Evolutionary conservation across 2,888 invertebrate genomes (phyloP), one percentile per base, ranked within the genome.

Genomic region (Eudemis profundana): DNA sequence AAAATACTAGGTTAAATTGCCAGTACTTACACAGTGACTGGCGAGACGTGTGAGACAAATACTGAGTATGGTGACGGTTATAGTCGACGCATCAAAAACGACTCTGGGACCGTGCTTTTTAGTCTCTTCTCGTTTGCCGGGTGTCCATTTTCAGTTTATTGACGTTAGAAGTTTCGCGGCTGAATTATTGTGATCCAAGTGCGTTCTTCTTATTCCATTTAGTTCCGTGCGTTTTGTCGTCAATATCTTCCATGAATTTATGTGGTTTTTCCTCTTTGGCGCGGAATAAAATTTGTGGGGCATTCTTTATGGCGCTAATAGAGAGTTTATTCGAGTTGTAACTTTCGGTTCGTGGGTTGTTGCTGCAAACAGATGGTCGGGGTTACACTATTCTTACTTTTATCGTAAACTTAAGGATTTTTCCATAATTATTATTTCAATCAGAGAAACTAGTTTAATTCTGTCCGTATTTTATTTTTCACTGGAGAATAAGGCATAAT

Each of bases 31-130:
- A 76, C 73, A 78, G 74, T 75, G 78, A 78, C 78, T 78, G 78
- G 74, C 71, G 76, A 71, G 76, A 79, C 74, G 78, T 79, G 78
- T 78, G 82, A 82, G 79, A 77, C 78, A 79, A 82, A 82, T 79
- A 81, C 78, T 61, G 75, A 80, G 79, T 77, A 78, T 79, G 77
- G 78, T 77, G 76, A 73, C 72, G 74, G 69, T 69, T 27, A 62
- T 23, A 3, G 12, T 7, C 12, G n/a, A 8, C 7, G n/a, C 23
- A 14, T 57, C 10, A 1, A 17, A 64, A 57, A 1, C 7, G 10
- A 36, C 57, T 42, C n/a, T 64, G 33, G 7, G 0, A 0, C 0
- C 1, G 4, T 17, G 7, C 0, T 7, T 8, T 15, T 17, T 23
- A 42, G 57, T 57, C 61, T 3, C 23, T 44, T 54, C 54, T 50